Conservation (phyloP, 2,888 invertebrate species). For the Drosophila histrio region DNA sequence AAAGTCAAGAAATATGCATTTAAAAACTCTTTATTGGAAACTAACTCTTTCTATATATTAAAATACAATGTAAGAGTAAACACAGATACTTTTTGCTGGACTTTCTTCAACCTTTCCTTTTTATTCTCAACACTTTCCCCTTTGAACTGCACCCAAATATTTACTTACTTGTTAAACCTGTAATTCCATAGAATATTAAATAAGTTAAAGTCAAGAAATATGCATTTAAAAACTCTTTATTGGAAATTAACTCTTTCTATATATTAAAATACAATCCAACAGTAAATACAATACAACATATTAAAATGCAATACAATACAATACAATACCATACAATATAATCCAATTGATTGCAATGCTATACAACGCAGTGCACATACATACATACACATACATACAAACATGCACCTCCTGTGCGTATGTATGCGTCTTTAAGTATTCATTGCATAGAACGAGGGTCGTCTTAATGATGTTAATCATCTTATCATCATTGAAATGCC, state of each 20-base stretch:
- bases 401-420: too few species aligned
- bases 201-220: constrained; percentile 26
- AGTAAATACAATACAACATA: constrained; percentile 80
- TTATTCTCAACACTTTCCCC: neutral
- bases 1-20: constrained; percentile 57
- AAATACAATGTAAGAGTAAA: too few species aligned
- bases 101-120: too few species aligned
- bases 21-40: constrained; percentile 75
- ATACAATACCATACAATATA: constrained; percentile 54
- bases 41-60: constrained; percentile 69
- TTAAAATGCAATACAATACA: constrained; percentile 75
- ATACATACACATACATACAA: constrained; percentile 13
- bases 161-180: neutral
- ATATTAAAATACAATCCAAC: constrained; percentile 79
- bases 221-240: constrained; percentile 79
- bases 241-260: constrained; percentile 72
- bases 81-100: too few species aligned
- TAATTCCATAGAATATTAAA: neutral
- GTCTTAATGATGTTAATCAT: constrained; percentile 45
- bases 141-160: neutral
- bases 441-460: constrained; percentile 61
- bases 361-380: constrained; percentile 40
- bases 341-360: constrained; percentile 50
- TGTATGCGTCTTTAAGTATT: constrained; percentile 33
- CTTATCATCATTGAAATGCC: constrained; percentile 49